Conservation (phyloP, 1,140 invertebrate species). For the Phymorhynchus buccinoides region DNA sequence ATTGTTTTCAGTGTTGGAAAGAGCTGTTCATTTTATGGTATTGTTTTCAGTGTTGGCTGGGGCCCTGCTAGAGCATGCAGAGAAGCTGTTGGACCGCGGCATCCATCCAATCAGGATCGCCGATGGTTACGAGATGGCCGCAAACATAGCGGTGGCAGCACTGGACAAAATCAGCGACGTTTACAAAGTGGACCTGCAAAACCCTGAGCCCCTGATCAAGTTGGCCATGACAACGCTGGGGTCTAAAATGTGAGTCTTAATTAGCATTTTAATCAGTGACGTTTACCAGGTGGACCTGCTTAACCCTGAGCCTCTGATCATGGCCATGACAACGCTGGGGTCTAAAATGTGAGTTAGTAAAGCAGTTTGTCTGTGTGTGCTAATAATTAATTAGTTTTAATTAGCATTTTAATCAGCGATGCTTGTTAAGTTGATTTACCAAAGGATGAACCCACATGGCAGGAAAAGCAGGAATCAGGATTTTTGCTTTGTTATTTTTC, state of each 20-base stretch:
- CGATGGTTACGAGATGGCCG: conserved; percentile 98
- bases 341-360: conserved; percentile 99
- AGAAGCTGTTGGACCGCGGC: conserved; percentile 92
- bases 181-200: conserved; percentile 87
- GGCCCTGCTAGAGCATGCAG: conserved; percentile 95
- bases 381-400: too few relatives aligned
- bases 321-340: conserved; percentile 98
- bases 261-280: too few relatives aligned
- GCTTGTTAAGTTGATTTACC: too few relatives aligned
- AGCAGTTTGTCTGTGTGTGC: too few relatives aligned
- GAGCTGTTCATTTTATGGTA: too few relatives aligned
- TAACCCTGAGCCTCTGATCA: conserved; percentile 89
- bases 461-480: too few relatives aligned
- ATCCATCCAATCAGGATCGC: conserved; percentile 99
- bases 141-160: conserved; percentile 89
- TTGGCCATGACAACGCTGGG: conserved; percentile 98
- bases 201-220: conserved; percentile 89
- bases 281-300: conserved; percentile 88
- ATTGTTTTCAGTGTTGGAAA: too few relatives aligned
- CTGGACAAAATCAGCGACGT: conserved; percentile 90
- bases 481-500: too few relatives aligned
- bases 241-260: conserved; percentile 94
- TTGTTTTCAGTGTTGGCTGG: conserved; percentile 83
- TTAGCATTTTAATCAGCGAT: too few relatives aligned
- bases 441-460: too few relatives aligned